A percentile compares a stretch with the other conserved stretches of the same genome.
Conservation (phyloP, 1,140 invertebrate genomes). For the Brachystomella parvula region DNA sequence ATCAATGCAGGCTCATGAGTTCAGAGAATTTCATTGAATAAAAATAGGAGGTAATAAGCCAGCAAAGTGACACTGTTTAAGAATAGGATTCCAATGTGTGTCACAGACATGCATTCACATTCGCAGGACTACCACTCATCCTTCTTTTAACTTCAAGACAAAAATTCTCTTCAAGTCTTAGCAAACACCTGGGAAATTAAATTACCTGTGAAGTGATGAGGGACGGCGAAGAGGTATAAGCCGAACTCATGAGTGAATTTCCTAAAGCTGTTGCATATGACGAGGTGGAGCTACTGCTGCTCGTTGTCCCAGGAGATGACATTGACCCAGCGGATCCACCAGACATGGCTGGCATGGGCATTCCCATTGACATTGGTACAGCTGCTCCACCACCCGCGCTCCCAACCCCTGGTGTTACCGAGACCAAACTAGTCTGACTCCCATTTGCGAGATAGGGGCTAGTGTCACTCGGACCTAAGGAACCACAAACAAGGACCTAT, state of each 20-base stretch:
- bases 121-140: background rate
- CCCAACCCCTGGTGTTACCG: background rate
- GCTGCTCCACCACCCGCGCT: constrained; percentile 5
- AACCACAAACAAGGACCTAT: background rate
- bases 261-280: constrained; percentile 30
- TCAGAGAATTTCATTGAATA: background rate
- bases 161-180: background rate
- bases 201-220: constrained; percentile 24
- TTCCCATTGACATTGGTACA: constrained; percentile 8
- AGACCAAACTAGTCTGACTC: background rate
- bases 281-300: constrained; percentile 10
- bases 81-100: background rate
- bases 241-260: constrained; percentile 30
- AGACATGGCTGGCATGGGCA: constrained; percentile 17
- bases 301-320: constrained; percentile 21
- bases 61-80: background rate
- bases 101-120: background rate
- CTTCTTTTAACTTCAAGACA: background rate
- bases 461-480: background rate
- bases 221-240: constrained; percentile 24
- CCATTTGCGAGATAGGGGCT: background rate
- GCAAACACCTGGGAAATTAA: background rate
- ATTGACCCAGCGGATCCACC: constrained; percentile 22
- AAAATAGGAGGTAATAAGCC: background rate
- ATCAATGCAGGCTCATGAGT: background rate